Evolutionary conservation across 1,140 invertebrate species (phyloP), one percentile per base, ranked within the genome.

Genomic region (Bicyclus anynana): DNA sequence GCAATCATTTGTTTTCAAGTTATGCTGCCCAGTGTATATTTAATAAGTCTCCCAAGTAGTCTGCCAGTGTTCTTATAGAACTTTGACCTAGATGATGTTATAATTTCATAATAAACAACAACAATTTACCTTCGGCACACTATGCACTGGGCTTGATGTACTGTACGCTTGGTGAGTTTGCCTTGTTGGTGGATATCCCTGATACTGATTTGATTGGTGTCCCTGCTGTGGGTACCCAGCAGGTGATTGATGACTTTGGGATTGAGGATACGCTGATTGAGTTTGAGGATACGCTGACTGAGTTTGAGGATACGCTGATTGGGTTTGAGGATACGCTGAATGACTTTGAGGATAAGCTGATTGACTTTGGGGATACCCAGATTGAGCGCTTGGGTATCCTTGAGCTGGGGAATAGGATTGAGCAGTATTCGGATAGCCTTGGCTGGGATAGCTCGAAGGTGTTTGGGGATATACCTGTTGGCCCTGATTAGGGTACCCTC

Each of bases 101-200:
- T 16, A 17, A 16, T 5, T 17, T 16, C 12, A 38, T 38, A 44
- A 23, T 2, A 38, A 16, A 2, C 5, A 40, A 9, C 9, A 20
- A 44, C 44, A 17, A n/a, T n/a, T 58, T 86, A 84, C 81, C 83
- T 84, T 71, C 20, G 69, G 68, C 20, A 46, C 58, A 52, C 20
- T 63, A 60, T 64, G 67, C 47, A 74, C 65, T 49, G 70, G 57
- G 51, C 46, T 60, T 59, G 69, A 69, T 40, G 66, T 54, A 67
- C 37, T 69, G 57, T 72, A 72, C 50, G 65, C 66, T 54, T 70
- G 62, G 29, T 75, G 71, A 48, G 66, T 79, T 62, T 70, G 67
- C 26, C 50, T 26, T 37, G 59, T 48, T 33, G 40, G 21, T 10
- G 47, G 53, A 58, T 72, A 59, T 44, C 65, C 63, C n/a, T 79